A percentile compares a stretch with the other conserved stretches of the same genome.
Evolutionary conservation across 2,888 invertebrate species (phyloP).

Genomic region (Nyleta sp.): DNA sequence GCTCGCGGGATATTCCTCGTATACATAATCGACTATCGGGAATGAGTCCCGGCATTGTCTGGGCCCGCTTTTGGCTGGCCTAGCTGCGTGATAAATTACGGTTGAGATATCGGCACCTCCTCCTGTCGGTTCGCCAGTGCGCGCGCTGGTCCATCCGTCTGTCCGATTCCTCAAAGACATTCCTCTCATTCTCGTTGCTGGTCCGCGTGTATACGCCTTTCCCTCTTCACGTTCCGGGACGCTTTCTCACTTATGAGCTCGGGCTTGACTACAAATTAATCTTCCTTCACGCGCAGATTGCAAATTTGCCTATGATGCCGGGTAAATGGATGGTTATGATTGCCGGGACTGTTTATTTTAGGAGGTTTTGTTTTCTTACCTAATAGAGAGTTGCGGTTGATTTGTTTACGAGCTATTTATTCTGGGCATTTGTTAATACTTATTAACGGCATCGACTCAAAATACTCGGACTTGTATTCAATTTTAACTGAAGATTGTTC

Average conservation of each 20-base stretch:
- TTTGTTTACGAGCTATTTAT: neutral
- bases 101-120: conserved; percentile 79
- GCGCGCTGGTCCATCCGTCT: conserved; percentile 59
- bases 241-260: conserved; percentile 43
- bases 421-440: too few relatives aligned
- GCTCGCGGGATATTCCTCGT: conserved; percentile 24
- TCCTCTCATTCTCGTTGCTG: conserved; percentile 52
- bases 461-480: too few relatives aligned
- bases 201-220: conserved; percentile 25
- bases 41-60: conserved; percentile 52
- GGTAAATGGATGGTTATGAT: conserved; percentile 26
- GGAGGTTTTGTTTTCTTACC: neutral
- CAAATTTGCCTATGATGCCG: conserved; percentile 49
- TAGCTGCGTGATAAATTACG: conserved; percentile 78
- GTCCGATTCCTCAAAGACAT: conserved; percentile 67
- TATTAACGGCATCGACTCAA: too few relatives aligned
- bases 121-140: conserved; percentile 74
- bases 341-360: conserved; percentile 29
- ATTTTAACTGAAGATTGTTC: too few relatives aligned
- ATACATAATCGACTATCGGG: conserved; percentile 52
- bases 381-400: neutral
- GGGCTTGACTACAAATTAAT: conserved; percentile 50
- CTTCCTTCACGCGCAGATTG: conserved; percentile 51
- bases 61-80: conserved; percentile 52
- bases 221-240: conserved; percentile 31